Conservation (phyloP, 2,888 invertebrate genomes). For the Gari tellinella region DNA sequence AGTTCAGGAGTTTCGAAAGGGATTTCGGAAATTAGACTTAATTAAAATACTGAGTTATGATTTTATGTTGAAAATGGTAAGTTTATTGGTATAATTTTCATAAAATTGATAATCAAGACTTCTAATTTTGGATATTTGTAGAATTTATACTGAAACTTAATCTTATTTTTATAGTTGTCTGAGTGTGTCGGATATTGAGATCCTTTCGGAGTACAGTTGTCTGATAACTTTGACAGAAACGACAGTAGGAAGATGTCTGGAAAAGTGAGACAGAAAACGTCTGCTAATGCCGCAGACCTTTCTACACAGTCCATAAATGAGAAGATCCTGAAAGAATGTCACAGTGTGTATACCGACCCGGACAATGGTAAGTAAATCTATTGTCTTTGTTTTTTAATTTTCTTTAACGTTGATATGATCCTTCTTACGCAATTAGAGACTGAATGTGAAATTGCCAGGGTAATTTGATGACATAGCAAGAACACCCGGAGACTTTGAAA, state of each 20-base stretch:
- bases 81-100: no score
- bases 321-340: slow-evolving; percentile 86
- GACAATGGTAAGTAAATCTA: slow-evolving; percentile 84
- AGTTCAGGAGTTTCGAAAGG: slow-evolving; percentile 25
- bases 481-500: no score
- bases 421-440: slow-evolving; percentile 33
- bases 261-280: slow-evolving; percentile 82
- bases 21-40: slow-evolving; percentile 5
- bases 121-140: no score
- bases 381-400: slow-evolving; percentile 2
- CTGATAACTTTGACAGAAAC: slow-evolving; percentile 68
- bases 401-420: neutral
- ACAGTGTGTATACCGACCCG: slow-evolving; percentile 85
- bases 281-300: slow-evolving; percentile 83
- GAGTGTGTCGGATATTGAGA: neutral
- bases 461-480: slow-evolving; percentile 55
- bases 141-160: no score
- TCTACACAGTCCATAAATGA: slow-evolving; percentile 85
- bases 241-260: slow-evolving; percentile 79
- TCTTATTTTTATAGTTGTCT: no score
- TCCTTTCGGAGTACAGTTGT: slow-evolving; percentile 39
- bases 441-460: slow-evolving; percentile 18
- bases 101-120: no score
- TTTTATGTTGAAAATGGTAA: no score
- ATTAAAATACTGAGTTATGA: neutral